Evolutionary conservation across 2,797 vertebrate species (phyloP), one percentile per base, ranked within the genome.

Genomic region (Pangasius djambal): DNA sequence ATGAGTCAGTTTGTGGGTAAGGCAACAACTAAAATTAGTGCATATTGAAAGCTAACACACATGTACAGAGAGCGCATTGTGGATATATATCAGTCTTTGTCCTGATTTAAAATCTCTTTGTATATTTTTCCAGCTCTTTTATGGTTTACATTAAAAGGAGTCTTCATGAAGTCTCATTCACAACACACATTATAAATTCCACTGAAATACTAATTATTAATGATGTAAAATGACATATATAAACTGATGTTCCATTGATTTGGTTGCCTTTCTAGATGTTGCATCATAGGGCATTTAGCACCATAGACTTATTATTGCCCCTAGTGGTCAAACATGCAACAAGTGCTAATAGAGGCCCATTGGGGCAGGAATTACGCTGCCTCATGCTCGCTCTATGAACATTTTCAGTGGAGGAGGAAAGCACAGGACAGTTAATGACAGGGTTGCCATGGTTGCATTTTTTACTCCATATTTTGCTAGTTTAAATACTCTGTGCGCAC

Each of bases 1-100:
- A 88, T 67, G 78, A 59, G 61, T 48, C 37, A 86, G 34, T 55
- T 63, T 28, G 82, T 59, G 75, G 22, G 65, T 81, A 50, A 89
- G 10, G 15, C 28, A 6, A 74, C 67, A 52, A 12, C 67, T 84
- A 83, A 72, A 65, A 31, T 63, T n/a, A 28, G 69, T 61, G 50
- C 67, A 37, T 44, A 4, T 69, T 52, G 16, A 84, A 84, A 84
- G 28, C 16, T 67, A 31, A 85, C 48, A 70, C n/a, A 85, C n/a
- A 70, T 78, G 20, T 59, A 59, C 10, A 82, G 31, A 59, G 9
- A 57, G 77, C 2, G 77, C 2, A 6, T 20, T 81, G 4, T 81
- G 52, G 31, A 81, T 37, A 57, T 81, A 31, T 55, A 18, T 31
- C n/a, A 57, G 50, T 34, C 31, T 9, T 55, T 55, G n/a, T 55